Conservation (phyloP, 35 echinoderm and acorn worm genomes). For the Apostichopus californicus region DNA sequence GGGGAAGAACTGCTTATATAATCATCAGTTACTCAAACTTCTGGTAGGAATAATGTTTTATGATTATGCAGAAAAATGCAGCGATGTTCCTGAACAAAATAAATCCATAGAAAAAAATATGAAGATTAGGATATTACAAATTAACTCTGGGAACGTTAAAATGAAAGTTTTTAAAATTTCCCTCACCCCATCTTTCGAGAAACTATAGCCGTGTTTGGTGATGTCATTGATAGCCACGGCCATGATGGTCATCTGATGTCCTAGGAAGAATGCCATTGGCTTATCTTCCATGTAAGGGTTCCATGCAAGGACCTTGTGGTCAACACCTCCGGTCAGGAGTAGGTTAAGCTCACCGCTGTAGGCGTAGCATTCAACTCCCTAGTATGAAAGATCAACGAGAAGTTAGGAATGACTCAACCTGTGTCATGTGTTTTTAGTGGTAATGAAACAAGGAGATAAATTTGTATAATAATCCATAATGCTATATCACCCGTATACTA, state of each 20-base stretch:
- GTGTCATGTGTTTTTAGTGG: too few relatives aligned
- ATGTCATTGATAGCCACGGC: constrained; percentile 83
- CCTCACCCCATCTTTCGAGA: constrained; percentile 91
- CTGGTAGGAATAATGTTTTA: too few relatives aligned
- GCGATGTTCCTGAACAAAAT: too few relatives aligned
- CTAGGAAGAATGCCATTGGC: constrained; percentile 74
- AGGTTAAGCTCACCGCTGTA: constrained; percentile 87
- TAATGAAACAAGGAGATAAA: background rate
- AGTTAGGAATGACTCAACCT: too few relatives aligned
- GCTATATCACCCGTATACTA: background rate
- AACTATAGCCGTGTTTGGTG: constrained; percentile 77
- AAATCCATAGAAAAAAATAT: too few relatives aligned
- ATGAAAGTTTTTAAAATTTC: background rate
- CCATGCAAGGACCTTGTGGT: constrained; percentile 88
- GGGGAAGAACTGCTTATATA: too few relatives aligned
- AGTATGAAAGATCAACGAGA: too few relatives aligned
- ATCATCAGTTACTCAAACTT: too few relatives aligned
- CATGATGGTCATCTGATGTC: constrained; percentile 89
- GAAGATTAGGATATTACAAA: too few relatives aligned
- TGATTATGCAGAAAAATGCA: too few relatives aligned
- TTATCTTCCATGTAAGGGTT: constrained; percentile 94
- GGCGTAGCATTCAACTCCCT: constrained; percentile 98
- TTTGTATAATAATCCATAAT: background rate
- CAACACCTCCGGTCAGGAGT: constrained; percentile 84
- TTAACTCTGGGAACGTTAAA: too few relatives aligned